These are phyloP conservation scores for Neopelma chrysocephalum DNA, from an alignment of 2,797 vertebrate genomes.

Conservation along the genomic window DNA sequence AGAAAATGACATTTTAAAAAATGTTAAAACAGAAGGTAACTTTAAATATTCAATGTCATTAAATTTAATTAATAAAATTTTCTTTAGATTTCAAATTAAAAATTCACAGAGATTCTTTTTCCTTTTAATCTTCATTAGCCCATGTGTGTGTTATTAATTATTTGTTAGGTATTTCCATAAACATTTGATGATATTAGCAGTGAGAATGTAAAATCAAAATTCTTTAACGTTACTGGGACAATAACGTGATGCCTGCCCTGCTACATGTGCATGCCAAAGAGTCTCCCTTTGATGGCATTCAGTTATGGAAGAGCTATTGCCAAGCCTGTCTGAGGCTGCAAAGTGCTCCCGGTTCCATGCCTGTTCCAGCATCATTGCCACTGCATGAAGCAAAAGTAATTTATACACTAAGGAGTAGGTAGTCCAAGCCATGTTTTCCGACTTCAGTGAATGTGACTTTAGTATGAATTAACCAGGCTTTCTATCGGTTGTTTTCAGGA, in stretches of 20 bases:
- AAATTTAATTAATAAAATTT: background rate
- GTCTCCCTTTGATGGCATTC: background rate
- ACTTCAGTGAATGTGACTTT: background rate
- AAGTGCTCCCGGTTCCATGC: background rate
- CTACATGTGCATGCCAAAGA: rapidly evolving
- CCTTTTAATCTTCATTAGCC: background rate
- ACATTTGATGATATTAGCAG: background rate
- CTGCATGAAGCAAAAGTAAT: background rate
- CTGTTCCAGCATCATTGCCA: background rate
- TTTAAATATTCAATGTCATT: background rate
- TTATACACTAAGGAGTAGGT: rapidly evolving
- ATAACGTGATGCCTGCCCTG: background rate
- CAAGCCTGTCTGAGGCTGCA: background rate
- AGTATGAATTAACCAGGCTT: background rate
- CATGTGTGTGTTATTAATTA: background rate
- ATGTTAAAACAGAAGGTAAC: background rate
- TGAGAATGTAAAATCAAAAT: background rate
- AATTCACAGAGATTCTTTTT: background rate
- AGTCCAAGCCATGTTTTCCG: background rate
- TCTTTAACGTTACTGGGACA: background rate
- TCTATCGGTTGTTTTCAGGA: background rate
- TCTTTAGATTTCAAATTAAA: background rate
- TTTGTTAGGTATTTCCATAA: background rate
- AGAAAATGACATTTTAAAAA: background rate
- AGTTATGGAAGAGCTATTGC: background rate